phyloP scores from a whole-genome alignment of 2,797 vertebrate genomes.

The Carcharodon carcharias region DNA sequence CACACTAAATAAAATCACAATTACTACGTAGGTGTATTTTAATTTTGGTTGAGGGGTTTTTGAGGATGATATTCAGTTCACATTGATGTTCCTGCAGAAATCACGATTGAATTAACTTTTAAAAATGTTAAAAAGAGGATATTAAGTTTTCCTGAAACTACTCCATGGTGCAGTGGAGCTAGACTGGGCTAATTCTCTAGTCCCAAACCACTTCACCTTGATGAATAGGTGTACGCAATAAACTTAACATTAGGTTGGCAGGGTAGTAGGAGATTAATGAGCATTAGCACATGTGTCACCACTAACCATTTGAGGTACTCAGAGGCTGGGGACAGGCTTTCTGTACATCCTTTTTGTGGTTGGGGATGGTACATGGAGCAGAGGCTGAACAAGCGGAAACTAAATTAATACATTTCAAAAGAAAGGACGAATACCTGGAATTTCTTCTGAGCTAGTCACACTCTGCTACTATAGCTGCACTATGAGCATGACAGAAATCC shows the following conservation, averaged over 20 bases:
- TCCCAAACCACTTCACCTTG: too few relatives aligned
- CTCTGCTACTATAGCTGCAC: too few relatives aligned
- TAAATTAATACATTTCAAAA: background rate
- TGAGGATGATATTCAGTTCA: background rate
- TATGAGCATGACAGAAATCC: too few relatives aligned
- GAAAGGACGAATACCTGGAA: too few relatives aligned
- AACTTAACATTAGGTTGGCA: background rate
- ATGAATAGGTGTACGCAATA: constrained; percentile 33
- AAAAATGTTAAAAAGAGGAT: too few relatives aligned
- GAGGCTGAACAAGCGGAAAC: background rate
- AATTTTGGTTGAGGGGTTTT: background rate
- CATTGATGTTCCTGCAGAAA: background rate
- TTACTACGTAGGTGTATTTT: background rate
- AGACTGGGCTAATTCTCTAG: too few relatives aligned
- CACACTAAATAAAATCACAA: too few relatives aligned
- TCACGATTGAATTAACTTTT: background rate
- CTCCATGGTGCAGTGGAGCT: too few relatives aligned
- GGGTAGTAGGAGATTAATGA: background rate
- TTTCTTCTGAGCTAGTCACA: too few relatives aligned
- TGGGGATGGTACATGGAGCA: background rate
- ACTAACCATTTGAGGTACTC: background rate
- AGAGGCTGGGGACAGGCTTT: background rate
- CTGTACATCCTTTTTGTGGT: background rate
- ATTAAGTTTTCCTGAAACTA: too few relatives aligned
- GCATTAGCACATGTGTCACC: background rate